Conservation (phyloP, 2,113 vertebrate genomes). For the Gallinago undulata region DNA sequence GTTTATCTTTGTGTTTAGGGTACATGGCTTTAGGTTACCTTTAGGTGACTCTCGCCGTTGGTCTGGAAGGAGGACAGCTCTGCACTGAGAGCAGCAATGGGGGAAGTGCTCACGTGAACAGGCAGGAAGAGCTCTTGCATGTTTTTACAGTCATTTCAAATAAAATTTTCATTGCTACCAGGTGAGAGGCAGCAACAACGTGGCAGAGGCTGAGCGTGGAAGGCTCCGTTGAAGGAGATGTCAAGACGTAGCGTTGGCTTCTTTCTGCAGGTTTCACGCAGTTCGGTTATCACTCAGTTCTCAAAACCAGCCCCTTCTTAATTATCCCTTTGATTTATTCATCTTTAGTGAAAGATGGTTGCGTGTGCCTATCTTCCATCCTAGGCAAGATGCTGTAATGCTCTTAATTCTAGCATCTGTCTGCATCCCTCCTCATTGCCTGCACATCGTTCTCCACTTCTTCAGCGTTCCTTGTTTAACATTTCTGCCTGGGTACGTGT, state of each 20-base stretch:
- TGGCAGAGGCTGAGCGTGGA: background rate
- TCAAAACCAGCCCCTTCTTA: background rate
- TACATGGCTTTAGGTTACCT: background rate
- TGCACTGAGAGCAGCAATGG: background rate
- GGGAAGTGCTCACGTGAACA: fast-evolving
- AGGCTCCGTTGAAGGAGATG: background rate
- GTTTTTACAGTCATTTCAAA: background rate
- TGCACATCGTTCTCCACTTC: background rate
- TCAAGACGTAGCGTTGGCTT: background rate
- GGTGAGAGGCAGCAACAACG: background rate
- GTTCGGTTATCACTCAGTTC: background rate
- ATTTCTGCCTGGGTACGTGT: background rate
- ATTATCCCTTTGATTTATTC: background rate
- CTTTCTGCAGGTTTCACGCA: background rate
- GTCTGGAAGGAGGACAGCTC: background rate
- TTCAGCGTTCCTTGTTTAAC: background rate
- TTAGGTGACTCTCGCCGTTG: background rate
- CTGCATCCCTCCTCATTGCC: background rate
- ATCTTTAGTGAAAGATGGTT: background rate
- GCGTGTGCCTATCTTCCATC: background rate
- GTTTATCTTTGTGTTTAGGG: background rate
- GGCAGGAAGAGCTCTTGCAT: background rate
- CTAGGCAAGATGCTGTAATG: background rate
- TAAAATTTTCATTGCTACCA: background rate
- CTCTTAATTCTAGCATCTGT: background rate